Conservation (phyloP, 2,797 vertebrate genomes). For the Ptychobarbus kaznakovi region DNA sequence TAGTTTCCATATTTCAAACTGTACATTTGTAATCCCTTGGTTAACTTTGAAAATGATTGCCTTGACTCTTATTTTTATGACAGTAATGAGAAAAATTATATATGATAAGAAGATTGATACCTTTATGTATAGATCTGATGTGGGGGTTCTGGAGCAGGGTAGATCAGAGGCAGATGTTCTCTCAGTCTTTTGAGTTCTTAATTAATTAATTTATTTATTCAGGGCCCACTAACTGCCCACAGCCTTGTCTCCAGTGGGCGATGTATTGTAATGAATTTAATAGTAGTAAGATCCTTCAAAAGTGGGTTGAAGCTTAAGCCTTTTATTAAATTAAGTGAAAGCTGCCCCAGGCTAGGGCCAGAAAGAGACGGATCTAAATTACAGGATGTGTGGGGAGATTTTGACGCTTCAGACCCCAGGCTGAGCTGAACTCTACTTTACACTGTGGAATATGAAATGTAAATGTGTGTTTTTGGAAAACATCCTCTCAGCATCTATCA, state of each 20-base stretch:
- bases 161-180: conserved; percentile 50
- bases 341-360: conserved; percentile 76
- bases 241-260: conserved; percentile 80
- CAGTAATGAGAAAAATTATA: conserved; percentile 13
- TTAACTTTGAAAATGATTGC: neutral
- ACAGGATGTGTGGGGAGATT: conserved; percentile 57
- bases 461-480: conserved; percentile 66
- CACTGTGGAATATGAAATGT: conserved; percentile 58
- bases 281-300: conserved; percentile 83
- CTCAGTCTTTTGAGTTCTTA: conserved; percentile 62
- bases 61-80: neutral
- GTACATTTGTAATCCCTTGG: neutral
- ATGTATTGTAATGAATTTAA: conserved; percentile 85
- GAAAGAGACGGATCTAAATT: conserved; percentile 41
- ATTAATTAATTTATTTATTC: conserved; percentile 63
- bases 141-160: conserved; percentile 19
- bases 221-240: conserved; percentile 68
- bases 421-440: conserved; percentile 59
- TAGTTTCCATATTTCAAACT: neutral
- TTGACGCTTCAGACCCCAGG: conserved; percentile 52
- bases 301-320: conserved; percentile 83
- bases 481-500: conserved; percentile 37
- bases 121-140: conserved; percentile 41
- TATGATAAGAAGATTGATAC: conserved; percentile 10
- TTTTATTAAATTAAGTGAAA: conserved; percentile 85